Base-by-base conservation (phyloP, 2,113 vertebrate genomes). In the Nothobranchius kuhntae region DNA sequence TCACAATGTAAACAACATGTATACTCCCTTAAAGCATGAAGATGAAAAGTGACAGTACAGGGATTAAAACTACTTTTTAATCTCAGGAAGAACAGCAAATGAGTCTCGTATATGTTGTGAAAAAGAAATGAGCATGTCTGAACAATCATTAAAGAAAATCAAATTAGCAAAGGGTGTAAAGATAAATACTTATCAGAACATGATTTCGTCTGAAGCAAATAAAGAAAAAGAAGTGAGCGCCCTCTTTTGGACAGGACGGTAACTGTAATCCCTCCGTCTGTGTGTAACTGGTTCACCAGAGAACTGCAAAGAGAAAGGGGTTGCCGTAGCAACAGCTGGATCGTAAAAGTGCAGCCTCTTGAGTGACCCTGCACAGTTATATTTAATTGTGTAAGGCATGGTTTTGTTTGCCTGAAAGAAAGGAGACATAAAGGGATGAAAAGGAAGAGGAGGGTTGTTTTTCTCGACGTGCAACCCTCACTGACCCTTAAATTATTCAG, bases 301-400 rank as follows among this genome's bases (percentile, higher is more conserved):
- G 68, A 72, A 62, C 38, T 73, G 69, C 47, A 50, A 65, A 69
- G 77, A 84, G 44, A 89, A 79, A 15, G 30, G 38, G 73, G 89
- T 91, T 91, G 86, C 87, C 86, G 17, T 91, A 80, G 90, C 83
- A 90, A 91, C 90, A 77, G 84, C 74, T 21, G 82, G 74, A 89
- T 73, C 65, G 83, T 71, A 57, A 78, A 86, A 77, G 78, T 68
- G 65, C 77, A 84, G 55, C 61, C 77, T 81, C 76, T 75, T 78
- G 69, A 83, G 72, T 67, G 62, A 81, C 80, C 83, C 74, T 75
- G 60, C 75, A 71, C 68, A 73, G 55, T 82, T 75, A 60, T 78
- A 57, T 78, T 77, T 82, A 79, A 87, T 77, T 81, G 71, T 65
- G 57, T 70, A 46, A 71, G 61, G 67, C 70, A 50, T 74, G 63